A percentile compares a stretch with the other conserved stretches of the same genome.
phyloP scores from a whole-genome alignment of 1,140 invertebrate species.

The Sycobia sp. region DNA sequence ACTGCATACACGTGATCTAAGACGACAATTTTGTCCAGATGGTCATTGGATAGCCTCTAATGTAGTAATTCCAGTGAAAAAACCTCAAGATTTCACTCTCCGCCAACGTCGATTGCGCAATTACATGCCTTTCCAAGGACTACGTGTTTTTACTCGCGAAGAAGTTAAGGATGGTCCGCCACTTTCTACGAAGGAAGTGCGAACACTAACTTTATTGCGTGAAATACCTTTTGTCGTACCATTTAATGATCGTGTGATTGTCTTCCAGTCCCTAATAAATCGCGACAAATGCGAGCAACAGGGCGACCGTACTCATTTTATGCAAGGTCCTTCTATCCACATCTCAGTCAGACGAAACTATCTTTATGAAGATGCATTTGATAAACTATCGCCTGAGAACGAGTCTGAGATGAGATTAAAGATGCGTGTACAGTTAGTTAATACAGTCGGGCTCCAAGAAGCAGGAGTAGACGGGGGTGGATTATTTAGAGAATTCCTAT shows the following conservation, averaged over 20 bases:
- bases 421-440: conserved; percentile 88
- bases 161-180: conserved; percentile 79
- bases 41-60: conserved; percentile 79
- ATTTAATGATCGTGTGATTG: conserved; percentile 85
- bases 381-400: conserved; percentile 89
- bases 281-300: conserved; percentile 77
- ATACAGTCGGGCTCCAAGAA: conserved; percentile 88
- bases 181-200: conserved; percentile 84
- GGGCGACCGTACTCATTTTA: conserved; percentile 73
- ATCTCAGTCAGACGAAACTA: conserved; percentile 87
- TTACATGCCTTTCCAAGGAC: conserved; percentile 69
- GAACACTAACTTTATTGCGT: conserved; percentile 84
- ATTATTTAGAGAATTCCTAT: conserved; percentile 89
- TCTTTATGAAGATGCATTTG: conserved; percentile 97
- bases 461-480: conserved; percentile 97
- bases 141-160: conserved; percentile 67
- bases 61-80: conserved; percentile 70
- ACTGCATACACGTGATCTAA: conserved; percentile 80
- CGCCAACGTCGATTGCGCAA: conserved; percentile 62
- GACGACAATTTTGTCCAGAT: conserved; percentile 76
- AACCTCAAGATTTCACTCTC: conserved; percentile 67
- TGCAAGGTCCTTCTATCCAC: conserved; percentile 77
- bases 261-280: conserved; percentile 78
- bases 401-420: conserved; percentile 86
- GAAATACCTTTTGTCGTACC: conserved; percentile 93